Percentiles rank a stretch among this genome's conserved stretches.
Conservation (phyloP, 1,140 invertebrate species). For the Eulimnadia texana region DNA sequence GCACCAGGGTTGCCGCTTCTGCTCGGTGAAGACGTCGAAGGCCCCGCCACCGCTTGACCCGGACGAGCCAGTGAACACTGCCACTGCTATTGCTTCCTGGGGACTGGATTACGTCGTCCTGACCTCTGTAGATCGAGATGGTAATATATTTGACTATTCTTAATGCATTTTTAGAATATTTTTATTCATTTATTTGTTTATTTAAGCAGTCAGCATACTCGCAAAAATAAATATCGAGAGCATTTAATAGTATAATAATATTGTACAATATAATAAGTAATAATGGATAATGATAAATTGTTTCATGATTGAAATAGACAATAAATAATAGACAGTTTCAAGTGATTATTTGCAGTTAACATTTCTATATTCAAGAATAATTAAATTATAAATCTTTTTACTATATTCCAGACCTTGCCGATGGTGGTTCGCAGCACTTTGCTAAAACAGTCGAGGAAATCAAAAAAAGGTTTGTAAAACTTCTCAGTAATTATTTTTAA, state of each 20-base stretch:
- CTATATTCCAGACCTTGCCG: too few species aligned
- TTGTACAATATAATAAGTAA: constrained; percentile 26
- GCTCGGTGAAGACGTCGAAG: constrained; percentile 92
- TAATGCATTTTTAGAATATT: constrained; percentile 12
- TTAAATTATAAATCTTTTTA: too few species aligned
- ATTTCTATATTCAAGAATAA: too few species aligned
- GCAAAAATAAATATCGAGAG: neutral
- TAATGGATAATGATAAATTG: constrained; percentile 85
- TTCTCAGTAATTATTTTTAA: too few species aligned
- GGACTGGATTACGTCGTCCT: constrained; percentile 93
- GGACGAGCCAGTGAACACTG: constrained; percentile 84
- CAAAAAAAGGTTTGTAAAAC: too few species aligned
- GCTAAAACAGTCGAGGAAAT: too few species aligned
- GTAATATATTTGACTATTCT: constrained; percentile 29
- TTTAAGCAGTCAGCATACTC: constrained; percentile 9
- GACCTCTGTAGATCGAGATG: constrained; percentile 95
- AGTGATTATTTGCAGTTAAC: neutral
- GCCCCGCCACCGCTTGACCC: constrained; percentile 81
- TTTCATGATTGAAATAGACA: constrained; percentile 42
- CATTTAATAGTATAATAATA: constrained; percentile 16
- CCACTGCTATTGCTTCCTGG: constrained; percentile 81
- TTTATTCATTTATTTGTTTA: constrained; percentile 12
- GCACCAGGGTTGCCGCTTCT: constrained; percentile 87
- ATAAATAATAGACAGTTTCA: constrained; percentile 20
- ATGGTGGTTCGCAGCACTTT: too few species aligned